Base-by-base conservation (phyloP, 2,797 vertebrate genomes). In the Crenichthys baileyi region DNA sequence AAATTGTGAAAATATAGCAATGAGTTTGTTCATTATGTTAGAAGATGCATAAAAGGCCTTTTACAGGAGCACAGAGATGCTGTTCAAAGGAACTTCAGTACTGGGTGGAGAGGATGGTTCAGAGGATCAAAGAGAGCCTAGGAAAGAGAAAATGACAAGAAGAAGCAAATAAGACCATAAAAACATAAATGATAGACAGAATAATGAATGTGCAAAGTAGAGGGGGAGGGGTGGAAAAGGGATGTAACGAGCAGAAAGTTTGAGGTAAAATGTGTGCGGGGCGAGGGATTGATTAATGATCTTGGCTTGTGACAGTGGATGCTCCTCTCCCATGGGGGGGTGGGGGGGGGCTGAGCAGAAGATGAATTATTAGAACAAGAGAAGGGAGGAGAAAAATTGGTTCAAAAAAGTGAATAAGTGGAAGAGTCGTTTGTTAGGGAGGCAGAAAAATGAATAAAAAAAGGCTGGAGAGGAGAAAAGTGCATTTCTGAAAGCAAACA, bases 231-330 rank as follows among this genome's bases (percentile, higher is more conserved):
- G 58, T 73, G 82, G 78, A 81, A 80, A 79, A 58, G 51, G 56
- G 68, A 79, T 76, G 70, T 72, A 56, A 78, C 60, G 79, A 87
- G 67, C 26, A 83, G 79, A 41, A 81, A 79, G 80, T 68, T 55
- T 39, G 81, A 74, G 84, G 68, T 76, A 81, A 70, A 90, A 78
- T 56, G 46, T 29, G 80, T 85, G 89, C 88, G 88, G 89, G 92
- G 94, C 91, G 89, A 91, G 88, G 83, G 76, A 87, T 93, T 97
- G 95, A 97, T 97, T 92, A 95, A 97, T 95, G 95, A 93, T 85
- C 83, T 80, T 92, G 91, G 89, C 92, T 92, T 93, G 92, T 93
- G 95, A 96, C 93, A 94, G 92, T 87, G 92, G 93, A 94, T 95
- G 94, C 94, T 87, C 91, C 94, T 92, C 91, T 95, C 92, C 83